Evolutionary conservation across 53 echinoderm and acorn worm species (phyloP).

Genomic region (Echinometra lucunter): DNA sequence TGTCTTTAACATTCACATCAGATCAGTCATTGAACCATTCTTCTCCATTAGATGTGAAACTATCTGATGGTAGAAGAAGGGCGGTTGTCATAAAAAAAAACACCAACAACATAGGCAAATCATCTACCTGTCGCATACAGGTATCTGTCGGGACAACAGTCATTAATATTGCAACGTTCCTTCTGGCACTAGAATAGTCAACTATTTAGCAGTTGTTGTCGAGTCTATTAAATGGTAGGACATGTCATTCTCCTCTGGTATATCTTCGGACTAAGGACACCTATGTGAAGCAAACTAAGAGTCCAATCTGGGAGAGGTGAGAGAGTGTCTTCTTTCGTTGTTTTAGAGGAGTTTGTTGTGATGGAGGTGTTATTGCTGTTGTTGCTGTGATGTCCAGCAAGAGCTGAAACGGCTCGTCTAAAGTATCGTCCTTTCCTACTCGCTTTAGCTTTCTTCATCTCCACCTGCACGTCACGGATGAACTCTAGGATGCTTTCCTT

Average conservation of each 20-base stretch:
- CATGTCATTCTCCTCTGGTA: constrained; percentile 89
- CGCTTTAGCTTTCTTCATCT: constrained; percentile 77
- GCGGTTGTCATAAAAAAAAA: neutral
- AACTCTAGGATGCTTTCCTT: constrained; percentile 91
- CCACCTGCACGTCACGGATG: constrained; percentile 81
- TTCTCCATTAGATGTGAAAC: neutral
- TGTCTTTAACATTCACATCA: neutral
- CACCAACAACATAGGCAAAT: neutral
- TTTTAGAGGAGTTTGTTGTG: constrained; percentile 30
- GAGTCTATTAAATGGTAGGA: constrained; percentile 75
- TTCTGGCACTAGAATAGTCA: constrained; percentile 50
- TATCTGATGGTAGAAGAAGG: neutral
- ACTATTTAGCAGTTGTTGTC: neutral
- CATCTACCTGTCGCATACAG: neutral
- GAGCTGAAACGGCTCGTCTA: constrained; percentile 86
- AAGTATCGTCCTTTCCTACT: constrained; percentile 81
- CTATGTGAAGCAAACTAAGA: constrained; percentile 34
- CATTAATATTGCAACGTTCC: constrained; percentile 61
- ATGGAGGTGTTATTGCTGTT: neutral
- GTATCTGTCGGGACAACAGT: neutral
- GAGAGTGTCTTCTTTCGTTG: constrained; percentile 32
- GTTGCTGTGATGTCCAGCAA: constrained; percentile 73
- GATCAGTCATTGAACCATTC: neutral
- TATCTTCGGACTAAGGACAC: neutral
- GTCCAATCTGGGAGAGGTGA: constrained; percentile 66